Conservation (phyloP, 2,113 vertebrate species). For the Cebidichthys violaceus region DNA sequence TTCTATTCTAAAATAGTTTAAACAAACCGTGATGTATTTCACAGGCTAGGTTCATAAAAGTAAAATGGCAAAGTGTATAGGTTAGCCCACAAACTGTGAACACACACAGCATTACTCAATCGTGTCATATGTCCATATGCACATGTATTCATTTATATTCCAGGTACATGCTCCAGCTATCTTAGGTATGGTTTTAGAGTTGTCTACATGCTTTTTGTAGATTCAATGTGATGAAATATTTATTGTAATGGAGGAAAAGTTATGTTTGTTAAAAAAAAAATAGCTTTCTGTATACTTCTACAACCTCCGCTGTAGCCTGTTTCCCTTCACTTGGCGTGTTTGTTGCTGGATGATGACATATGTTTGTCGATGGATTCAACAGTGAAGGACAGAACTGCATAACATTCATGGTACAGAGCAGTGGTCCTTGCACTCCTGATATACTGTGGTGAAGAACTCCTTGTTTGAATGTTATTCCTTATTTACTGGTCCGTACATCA, state of each 20-base stretch:
- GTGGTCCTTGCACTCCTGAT: conserved; percentile 65
- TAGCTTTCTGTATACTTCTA: conserved; percentile 86
- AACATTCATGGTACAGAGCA: conserved; percentile 53
- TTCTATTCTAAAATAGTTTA: conserved; percentile 39
- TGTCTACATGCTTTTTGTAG: conserved; percentile 71
- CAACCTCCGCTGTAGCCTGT: conserved; percentile 83
- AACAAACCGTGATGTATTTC: conserved; percentile 38
- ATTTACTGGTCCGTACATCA: conserved; percentile 88
- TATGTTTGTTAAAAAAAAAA: conserved; percentile 59
- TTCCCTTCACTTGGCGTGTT: conserved; percentile 74
- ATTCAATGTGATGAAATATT: conserved; percentile 71
- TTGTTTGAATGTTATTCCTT: conserved; percentile 83
- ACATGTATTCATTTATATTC: conserved; percentile 63
- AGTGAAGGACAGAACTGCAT: conserved; percentile 45
- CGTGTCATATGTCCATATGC: conserved; percentile 37
- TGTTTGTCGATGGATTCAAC: conserved; percentile 44
- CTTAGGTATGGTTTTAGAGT: conserved; percentile 63
- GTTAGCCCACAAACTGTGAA: conserved; percentile 61
- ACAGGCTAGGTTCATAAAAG: conserved; percentile 33
- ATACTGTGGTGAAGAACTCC: conserved; percentile 64
- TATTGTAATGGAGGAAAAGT: conserved; percentile 77
- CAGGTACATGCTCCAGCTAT: conserved; percentile 67
- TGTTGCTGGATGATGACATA: conserved; percentile 48
- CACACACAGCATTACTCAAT: conserved; percentile 47
- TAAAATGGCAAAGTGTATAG: conserved; percentile 37